Conservation (phyloP, 30 jellyfish, hydroid and myxozoan species). For the Chrysaora quinquecirrha region DNA sequence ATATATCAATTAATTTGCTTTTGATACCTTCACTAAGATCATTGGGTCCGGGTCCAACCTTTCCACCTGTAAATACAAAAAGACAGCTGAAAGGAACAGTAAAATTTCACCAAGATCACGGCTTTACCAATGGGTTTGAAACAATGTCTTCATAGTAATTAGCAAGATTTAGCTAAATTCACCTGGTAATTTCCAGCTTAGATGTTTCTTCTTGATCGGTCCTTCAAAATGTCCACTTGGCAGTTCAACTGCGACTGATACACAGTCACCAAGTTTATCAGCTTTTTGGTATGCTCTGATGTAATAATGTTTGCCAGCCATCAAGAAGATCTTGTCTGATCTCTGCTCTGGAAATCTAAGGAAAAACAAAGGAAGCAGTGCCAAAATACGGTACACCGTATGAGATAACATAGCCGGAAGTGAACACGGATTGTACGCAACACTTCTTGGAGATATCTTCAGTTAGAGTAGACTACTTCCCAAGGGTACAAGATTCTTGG, state of each 20-base stretch:
- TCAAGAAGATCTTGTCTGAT: slow-evolving; percentile 85
- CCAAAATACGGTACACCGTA: too few species aligned
- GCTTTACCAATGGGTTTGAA: too few species aligned
- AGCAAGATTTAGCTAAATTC: too few species aligned
- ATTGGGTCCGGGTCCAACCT: slow-evolving; percentile 96
- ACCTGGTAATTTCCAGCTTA: slow-evolving; percentile 93
- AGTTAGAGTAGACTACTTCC: too few species aligned
- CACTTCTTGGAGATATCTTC: too few species aligned
- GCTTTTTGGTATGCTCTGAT: slow-evolving; percentile 94
- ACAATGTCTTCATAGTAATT: too few species aligned
- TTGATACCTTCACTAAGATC: slow-evolving; percentile 92
- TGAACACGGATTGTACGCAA: too few species aligned
- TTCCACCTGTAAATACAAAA: slow-evolving; percentile 56
- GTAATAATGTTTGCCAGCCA: slow-evolving; percentile 89
- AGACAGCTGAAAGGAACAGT: too few species aligned
- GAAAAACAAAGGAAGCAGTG: not conserved
- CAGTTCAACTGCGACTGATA: slow-evolving; percentile 95
- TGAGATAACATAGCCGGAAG: too few species aligned
- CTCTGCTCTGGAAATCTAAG: slow-evolving; percentile 87
- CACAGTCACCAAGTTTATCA: slow-evolving; percentile 97
- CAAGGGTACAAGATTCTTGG: too few species aligned
- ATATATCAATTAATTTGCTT: too few species aligned
- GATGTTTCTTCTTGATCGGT: slow-evolving; percentile 92
- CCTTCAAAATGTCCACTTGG: slow-evolving; percentile 99
- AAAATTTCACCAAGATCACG: too few species aligned